phyloP scores from a whole-genome alignment of 53 echinoderm and acorn worm species.

The Antedon mediterranea region DNA sequence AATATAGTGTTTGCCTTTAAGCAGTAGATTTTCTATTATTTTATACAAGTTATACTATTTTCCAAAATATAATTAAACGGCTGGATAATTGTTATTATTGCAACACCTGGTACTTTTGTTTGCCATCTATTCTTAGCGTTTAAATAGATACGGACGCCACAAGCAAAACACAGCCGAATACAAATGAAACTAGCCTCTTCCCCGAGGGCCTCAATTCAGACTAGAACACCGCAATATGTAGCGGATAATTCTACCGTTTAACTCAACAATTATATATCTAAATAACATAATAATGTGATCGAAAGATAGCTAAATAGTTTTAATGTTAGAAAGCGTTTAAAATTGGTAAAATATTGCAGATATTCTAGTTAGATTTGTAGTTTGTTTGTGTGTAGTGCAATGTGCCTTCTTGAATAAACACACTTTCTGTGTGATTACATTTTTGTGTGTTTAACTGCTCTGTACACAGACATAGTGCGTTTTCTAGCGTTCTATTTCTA shows the following conservation, averaged over 20 bases:
- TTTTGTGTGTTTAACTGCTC: constrained; percentile 44
- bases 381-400: not conserved
- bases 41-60: too few species aligned
- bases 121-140: not conserved
- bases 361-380: constrained; percentile 3
- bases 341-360: not conserved
- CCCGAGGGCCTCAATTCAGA: not conserved
- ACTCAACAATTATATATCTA: not conserved
- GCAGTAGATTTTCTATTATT: too few species aligned
- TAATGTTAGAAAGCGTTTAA: not conserved
- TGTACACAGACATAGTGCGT: constrained; percentile 18
- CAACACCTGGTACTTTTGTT: not conserved
- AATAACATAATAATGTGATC: too few species aligned
- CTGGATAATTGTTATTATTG: not conserved
- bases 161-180: not conserved
- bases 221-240: not conserved
- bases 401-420: not conserved
- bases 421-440: not conserved
- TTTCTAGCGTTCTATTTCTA: constrained; percentile 1
- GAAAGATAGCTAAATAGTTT: not conserved
- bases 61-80: not conserved
- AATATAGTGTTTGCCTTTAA: too few species aligned
- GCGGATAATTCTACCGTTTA: not conserved
- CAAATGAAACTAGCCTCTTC: not conserved
- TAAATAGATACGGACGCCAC: not conserved